A percentile compares a stretch with the other conserved stretches of the same genome.
Evolutionary conservation across 2,797 vertebrate species (phyloP).

Genomic region (Gorsachius magnificus): DNA sequence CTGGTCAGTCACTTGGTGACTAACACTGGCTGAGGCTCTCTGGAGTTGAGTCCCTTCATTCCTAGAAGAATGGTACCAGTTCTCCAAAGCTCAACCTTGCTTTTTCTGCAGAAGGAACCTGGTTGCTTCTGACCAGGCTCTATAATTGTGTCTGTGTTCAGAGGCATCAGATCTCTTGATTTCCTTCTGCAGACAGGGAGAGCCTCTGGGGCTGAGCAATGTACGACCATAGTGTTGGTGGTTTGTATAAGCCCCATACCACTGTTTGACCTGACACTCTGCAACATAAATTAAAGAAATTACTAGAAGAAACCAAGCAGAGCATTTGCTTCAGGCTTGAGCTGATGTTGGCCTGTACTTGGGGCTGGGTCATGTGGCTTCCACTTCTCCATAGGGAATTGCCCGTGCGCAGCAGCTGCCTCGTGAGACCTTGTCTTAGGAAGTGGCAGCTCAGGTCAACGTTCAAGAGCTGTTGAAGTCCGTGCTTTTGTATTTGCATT

Average conservation of each 20-base stretch:
- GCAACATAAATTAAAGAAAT: not conserved
- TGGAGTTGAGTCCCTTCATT: not conserved
- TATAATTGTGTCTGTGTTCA: not conserved
- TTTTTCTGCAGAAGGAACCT: not conserved
- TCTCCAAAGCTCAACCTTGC: not conserved
- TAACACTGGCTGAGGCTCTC: not conserved
- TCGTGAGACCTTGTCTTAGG: not conserved
- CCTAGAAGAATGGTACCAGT: not conserved
- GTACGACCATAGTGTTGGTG: not conserved
- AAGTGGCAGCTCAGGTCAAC: conserved; percentile 18
- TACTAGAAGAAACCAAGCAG: not conserved
- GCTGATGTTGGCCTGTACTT: conserved; percentile 4
- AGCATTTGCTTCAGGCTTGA: conserved; percentile 33
- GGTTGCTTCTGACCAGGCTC: not conserved
- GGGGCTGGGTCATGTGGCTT: not conserved
- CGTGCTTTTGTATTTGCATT: conserved; percentile 59
- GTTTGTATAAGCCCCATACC: not conserved
- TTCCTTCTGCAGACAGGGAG: not conserved
- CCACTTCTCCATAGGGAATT: not conserved
- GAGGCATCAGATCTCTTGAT: not conserved
- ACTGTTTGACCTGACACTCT: conserved; percentile 31
- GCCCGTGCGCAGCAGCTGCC: not conserved
- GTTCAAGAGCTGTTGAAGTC: conserved; percentile 8
- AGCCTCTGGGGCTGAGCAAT: not conserved
- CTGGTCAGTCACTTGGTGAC: not conserved